Conservation (phyloP, 2,888 invertebrate genomes). For the Sarcophaga subvicina region DNA sequence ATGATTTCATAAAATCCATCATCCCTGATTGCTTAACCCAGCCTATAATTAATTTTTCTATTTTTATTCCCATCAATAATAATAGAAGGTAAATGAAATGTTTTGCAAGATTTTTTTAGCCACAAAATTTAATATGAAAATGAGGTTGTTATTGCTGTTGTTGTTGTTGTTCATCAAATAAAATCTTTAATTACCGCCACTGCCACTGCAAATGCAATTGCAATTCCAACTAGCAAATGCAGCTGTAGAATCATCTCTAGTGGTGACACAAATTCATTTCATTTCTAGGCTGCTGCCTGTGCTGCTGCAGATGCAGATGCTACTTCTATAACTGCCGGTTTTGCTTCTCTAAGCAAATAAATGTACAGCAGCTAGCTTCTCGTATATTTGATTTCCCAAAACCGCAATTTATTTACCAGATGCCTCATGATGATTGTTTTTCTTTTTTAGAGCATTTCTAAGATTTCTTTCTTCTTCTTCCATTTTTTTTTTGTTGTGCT, state of each 20-base stretch:
- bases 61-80: background rate
- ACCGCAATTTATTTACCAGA: constrained; percentile 61
- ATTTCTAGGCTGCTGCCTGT: background rate
- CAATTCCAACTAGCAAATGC: constrained; percentile 11
- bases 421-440: constrained; percentile 19
- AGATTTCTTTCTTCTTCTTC: constrained; percentile 43
- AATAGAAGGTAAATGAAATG: background rate
- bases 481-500: background rate
- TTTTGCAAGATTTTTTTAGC: background rate
- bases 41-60: background rate
- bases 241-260: constrained; percentile 12
- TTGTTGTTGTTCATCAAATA: constrained; percentile 4
- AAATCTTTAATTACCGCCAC: constrained; percentile 15
- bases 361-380: background rate
- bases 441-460: constrained; percentile 56
- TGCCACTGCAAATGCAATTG: background rate
- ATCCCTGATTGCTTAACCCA: background rate
- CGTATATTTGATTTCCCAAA: constrained; percentile 45
- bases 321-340: too few relatives aligned
- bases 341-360: too few relatives aligned
- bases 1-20: too few relatives aligned
- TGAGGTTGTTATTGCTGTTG: constrained; percentile 38
- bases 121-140: constrained; percentile 46
- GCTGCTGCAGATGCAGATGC: background rate
- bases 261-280: constrained; percentile 44